Evolutionary conservation across 2,113 vertebrate species (phyloP).

Genomic region (Baryphthengus martii): DNA sequence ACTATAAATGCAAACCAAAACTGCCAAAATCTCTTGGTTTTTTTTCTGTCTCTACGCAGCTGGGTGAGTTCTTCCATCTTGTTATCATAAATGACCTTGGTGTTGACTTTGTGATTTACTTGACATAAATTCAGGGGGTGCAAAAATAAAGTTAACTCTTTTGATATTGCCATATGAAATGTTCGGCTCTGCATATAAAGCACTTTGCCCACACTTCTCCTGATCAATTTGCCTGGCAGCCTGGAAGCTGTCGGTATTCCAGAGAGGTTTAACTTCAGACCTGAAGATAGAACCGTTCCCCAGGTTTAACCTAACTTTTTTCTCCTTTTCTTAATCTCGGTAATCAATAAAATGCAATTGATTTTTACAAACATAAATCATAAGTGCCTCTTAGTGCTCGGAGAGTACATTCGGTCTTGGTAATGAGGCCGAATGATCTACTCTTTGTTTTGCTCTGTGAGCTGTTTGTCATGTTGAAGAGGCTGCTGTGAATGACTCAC

Average conservation of each 20-base stretch:
- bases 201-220: background rate
- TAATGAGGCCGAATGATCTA: background rate
- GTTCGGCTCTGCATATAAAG: background rate
- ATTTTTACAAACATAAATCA: slow-evolving; percentile 37
- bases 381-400: background rate
- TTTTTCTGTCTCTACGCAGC: background rate
- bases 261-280: background rate
- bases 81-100: background rate
- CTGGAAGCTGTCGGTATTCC: background rate
- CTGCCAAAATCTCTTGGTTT: background rate
- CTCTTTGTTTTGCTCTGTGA: slow-evolving; percentile 16
- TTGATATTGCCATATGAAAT: background rate
- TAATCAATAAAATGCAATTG: slow-evolving; percentile 15
- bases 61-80: background rate
- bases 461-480: slow-evolving; percentile 28
- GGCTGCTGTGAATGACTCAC: slow-evolving; percentile 30
- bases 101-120: background rate
- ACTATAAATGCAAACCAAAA: background rate
- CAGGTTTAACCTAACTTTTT: background rate
- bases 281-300: background rate
- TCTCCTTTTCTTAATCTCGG: background rate
- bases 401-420: background rate
- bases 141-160: background rate
- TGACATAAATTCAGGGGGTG: background rate
- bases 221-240: background rate